Conservation (phyloP, 2,888 invertebrate genomes). For the Drosophila greeni region DNA sequence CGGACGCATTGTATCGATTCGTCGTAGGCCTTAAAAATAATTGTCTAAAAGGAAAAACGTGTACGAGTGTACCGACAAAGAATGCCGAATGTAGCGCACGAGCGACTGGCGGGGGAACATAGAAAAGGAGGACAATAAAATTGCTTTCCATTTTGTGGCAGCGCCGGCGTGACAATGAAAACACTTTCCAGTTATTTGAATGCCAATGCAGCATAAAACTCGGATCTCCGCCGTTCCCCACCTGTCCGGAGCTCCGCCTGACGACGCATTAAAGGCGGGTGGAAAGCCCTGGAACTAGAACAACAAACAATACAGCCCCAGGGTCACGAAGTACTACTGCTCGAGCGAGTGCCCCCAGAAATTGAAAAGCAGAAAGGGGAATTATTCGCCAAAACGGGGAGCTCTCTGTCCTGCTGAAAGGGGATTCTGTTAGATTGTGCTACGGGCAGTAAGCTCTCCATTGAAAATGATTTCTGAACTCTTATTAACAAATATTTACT, state of each 20-base stretch:
- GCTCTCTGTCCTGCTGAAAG: not conserved
- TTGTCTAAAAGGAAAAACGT: constrained; percentile 45
- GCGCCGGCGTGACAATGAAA: constrained; percentile 40
- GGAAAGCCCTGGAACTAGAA: constrained; percentile 30
- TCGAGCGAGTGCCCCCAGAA: constrained; percentile 22
- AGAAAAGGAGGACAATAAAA: constrained; percentile 33
- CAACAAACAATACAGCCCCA: constrained; percentile 30
- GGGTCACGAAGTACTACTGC: constrained; percentile 32
- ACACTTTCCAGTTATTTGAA: constrained; percentile 43
- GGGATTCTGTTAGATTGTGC: not conserved
- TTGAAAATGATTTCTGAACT: too few species aligned
- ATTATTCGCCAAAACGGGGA: not conserved
- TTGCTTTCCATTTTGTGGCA: constrained; percentile 49
- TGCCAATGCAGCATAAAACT: constrained; percentile 46
- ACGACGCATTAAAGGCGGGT: constrained; percentile 30
- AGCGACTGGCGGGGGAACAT: constrained; percentile 14
- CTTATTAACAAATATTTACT: not conserved
- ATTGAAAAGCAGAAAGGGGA: constrained; percentile 22
- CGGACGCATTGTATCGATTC: constrained; percentile 26
- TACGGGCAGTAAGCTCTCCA: constrained; percentile 10
- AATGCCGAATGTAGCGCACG: constrained; percentile 40
- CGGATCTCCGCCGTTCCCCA: constrained; percentile 14
- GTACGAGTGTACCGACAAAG: constrained; percentile 31
- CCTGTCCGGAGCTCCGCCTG: not conserved
- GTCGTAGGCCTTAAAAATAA: constrained; percentile 34